These are phyloP conservation scores for Apoda limacodes DNA, from an alignment of 2,888 invertebrate species.

Conservation along the genomic window DNA sequence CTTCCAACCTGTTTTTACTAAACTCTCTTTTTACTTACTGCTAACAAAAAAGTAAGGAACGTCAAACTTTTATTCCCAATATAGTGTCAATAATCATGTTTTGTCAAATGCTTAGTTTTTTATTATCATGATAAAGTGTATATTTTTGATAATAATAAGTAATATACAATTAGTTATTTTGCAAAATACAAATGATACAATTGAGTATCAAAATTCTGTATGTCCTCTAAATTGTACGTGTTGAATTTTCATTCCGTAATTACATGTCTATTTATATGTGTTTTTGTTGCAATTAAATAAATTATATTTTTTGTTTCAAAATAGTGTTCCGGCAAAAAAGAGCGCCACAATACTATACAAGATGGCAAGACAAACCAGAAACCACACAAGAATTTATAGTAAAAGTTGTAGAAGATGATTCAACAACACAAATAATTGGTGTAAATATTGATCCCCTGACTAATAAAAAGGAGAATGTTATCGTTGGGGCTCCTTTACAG, in stretches of 20 bases:
- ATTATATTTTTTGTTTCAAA: too few species aligned
- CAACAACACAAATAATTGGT: conserved; percentile 36
- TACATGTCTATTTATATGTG: too few species aligned
- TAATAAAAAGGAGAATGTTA: conserved; percentile 37
- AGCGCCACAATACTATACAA: conserved; percentile 42
- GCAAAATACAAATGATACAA: conserved; percentile 29
- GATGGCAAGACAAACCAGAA: conserved; percentile 43
- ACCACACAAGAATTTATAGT: conserved; percentile 50
- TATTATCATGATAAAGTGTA: conserved; percentile 52
- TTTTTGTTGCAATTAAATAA: too few species aligned
- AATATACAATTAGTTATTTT: conserved; percentile 38
- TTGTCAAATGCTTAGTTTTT: conserved; percentile 43
- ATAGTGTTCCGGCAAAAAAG: conserved; percentile 45
- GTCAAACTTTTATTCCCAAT: too few species aligned
- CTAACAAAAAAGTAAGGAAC: too few species aligned
- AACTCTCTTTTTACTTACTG: too few species aligned
- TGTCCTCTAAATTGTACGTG: conserved; percentile 44
- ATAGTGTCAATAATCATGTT: too few species aligned
- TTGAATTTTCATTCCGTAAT: too few species aligned
- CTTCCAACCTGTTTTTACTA: too few species aligned
- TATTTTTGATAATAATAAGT: conserved; percentile 47
- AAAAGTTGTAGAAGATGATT: conserved; percentile 56
- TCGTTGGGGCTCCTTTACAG: conserved; percentile 39
- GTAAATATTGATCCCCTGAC: conserved; percentile 41
- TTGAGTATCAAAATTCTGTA: conserved; percentile 29